A percentile compares a stretch with the other conserved stretches of the same genome.
Evolutionary conservation across 2,113 vertebrate genomes (phyloP).

Genomic region (Illadopsis cleaveri): DNA sequence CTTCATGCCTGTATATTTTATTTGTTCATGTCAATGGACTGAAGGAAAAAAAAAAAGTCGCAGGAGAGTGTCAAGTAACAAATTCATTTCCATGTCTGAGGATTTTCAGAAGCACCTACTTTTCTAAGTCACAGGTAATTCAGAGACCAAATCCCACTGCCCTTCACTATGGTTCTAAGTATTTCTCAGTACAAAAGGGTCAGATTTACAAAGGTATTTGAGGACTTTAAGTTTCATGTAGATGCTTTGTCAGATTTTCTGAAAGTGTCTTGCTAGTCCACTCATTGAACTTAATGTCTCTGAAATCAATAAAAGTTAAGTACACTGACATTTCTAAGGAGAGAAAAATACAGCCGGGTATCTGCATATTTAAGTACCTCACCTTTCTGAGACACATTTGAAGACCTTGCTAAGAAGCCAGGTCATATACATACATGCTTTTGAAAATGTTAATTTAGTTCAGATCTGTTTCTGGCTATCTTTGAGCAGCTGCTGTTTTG

Average conservation of each 20-base stretch:
- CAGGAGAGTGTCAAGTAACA: not conserved
- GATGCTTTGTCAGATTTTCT: not conserved
- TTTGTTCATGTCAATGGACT: not conserved
- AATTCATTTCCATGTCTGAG: not conserved
- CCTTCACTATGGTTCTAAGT: not conserved
- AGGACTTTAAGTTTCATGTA: not conserved
- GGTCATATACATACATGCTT: not conserved
- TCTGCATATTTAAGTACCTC: not conserved
- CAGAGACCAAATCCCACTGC: not conserved
- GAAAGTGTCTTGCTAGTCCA: not conserved
- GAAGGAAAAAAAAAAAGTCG: not conserved
- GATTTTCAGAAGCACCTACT: not conserved
- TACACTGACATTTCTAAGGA: not conserved
- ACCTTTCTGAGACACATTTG: not conserved
- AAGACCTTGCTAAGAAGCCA: not conserved
- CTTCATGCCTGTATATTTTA: not conserved
- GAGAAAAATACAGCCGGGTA: not conserved
- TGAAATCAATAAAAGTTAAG: conserved; percentile 17
- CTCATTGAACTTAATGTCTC: not conserved
- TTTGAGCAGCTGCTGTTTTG: not conserved
- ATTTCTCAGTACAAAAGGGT: not conserved
- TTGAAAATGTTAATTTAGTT: not conserved
- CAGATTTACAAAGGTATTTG: conserved; percentile 11
- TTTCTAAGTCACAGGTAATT: not conserved
- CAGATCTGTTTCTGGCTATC: not conserved